Conservation (phyloP, 2,888 invertebrate genomes). For the Heteropelma amictum region DNA sequence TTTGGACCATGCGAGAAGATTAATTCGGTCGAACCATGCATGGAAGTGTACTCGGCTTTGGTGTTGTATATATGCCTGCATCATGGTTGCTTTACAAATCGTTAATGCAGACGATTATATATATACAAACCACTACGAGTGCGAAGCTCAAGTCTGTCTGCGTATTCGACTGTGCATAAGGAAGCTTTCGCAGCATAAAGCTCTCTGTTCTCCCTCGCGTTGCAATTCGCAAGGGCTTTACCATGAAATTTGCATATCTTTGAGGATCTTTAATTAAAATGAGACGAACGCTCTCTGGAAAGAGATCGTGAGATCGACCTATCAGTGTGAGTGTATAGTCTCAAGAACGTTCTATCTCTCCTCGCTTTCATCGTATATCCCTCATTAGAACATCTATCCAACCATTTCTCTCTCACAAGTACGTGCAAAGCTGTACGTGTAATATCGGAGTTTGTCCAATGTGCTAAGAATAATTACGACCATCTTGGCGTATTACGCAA, state of each 20-base stretch:
- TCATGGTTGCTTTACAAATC: slow-evolving; percentile 29
- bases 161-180: neutral
- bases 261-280: slow-evolving; percentile 48
- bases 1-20: neutral
- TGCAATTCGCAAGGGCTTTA: slow-evolving; percentile 39
- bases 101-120: slow-evolving; percentile 34
- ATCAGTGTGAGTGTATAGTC: slow-evolving; percentile 6
- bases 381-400: slow-evolving; percentile 20
- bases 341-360: neutral
- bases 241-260: slow-evolving; percentile 45
- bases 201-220: slow-evolving; percentile 32
- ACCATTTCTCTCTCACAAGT: slow-evolving; percentile 10
- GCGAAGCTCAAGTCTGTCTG: neutral
- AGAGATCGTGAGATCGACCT: slow-evolving; percentile 19
- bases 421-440: neutral
- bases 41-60: neutral
- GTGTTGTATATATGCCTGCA: neutral
- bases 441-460: neutral
- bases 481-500: slow-evolving; percentile 7
- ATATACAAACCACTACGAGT: no score
- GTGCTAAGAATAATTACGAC: slow-evolving; percentile 10
- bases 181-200: slow-evolving; percentile 14
- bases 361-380: neutral
- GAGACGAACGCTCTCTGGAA: slow-evolving; percentile 30
- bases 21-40: slow-evolving; percentile 1